Base-by-base conservation (phyloP, 1,140 invertebrate species). In the Coelopa frigida region DNA sequence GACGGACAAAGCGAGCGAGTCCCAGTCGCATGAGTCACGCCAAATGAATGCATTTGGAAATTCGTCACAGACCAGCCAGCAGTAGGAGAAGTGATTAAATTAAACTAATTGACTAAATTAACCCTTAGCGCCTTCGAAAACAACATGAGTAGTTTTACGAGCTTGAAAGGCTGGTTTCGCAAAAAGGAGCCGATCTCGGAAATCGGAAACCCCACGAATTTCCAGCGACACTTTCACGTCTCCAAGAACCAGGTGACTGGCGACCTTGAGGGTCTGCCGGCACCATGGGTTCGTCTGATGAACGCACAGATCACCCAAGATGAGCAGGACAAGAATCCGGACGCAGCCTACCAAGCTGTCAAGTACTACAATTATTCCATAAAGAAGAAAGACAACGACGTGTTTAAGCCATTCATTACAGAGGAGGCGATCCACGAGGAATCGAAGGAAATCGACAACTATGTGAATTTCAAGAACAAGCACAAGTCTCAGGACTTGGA, bases 251-350 rank as follows among this genome's bases (percentile, higher is more conserved):
- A 78, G 4, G 72, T 81, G 53, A 87, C 87, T 1, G 85, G 87
- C 2, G 77, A 84, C 59, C 66, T 90, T 48, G 84, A 86, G 58
- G 89, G 67, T 14, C 70, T 91, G 15, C 88, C 88, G 0, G 74
- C 78, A 17, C 75, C 85, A 24, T 92, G 89, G 89, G 70, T 83
- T 22, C 72, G 80, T 31, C 73, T 94, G 33, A 75, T 98, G 44
- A 83, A 89, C 58, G 79, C 83, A 31, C 89, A 94, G 68, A 91
- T 97, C 52, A 88, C 87, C 26, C 79, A 82, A 52, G 82, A 80
- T 35, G 94, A 97, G 68, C 89, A 94, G 69, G 79, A 85, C 65
- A 82, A 94, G 58, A 92, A 97, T 75, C 92, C 93, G 2, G 82
- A 86, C 54, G 92, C 92, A 17, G 77, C 76, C 0, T 76, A 75